Percentiles rank a stretch among this genome's conserved stretches.
These are phyloP conservation scores for Oreochromis spilurus DNA, from an alignment of 2,113 vertebrate species.

Conservation along the genomic window DNA sequence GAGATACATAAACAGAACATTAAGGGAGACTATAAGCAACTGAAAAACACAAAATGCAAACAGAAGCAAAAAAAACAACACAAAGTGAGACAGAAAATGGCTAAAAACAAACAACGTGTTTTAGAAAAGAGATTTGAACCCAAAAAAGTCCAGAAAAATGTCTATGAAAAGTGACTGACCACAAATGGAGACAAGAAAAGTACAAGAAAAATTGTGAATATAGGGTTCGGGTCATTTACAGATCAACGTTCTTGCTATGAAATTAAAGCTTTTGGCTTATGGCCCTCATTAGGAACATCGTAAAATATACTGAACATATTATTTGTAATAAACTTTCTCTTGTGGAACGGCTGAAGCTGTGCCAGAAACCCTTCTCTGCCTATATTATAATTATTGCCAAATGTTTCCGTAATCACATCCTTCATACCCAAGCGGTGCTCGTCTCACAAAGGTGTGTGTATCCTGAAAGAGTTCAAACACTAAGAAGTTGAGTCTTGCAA, in stretches of 20 bases:
- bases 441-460: not conserved
- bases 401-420: not conserved
- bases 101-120: not conserved
- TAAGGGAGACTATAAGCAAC: not conserved
- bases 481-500: not conserved
- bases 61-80: not conserved
- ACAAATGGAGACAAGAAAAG: not conserved
- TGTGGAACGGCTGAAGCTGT: not conserved
- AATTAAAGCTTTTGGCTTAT: fast-evolving
- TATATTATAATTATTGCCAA: not conserved
- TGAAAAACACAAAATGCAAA: not conserved
- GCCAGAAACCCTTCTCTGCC: not conserved
- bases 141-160: not conserved
- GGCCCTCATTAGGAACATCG: not conserved
- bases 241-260: not conserved
- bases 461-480: not conserved
- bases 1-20: not conserved
- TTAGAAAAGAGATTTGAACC: not conserved
- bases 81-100: not conserved
- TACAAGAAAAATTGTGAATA: not conserved
- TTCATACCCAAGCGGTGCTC: not conserved
- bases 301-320: not conserved
- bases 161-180: not conserved
- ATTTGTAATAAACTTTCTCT: not conserved
- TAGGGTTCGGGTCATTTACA: not conserved